A percentile compares a stretch with the other conserved stretches of the same genome.
phyloP scores from a whole-genome alignment of 2,888 invertebrate species.

The Brachyptera risi region DNA sequence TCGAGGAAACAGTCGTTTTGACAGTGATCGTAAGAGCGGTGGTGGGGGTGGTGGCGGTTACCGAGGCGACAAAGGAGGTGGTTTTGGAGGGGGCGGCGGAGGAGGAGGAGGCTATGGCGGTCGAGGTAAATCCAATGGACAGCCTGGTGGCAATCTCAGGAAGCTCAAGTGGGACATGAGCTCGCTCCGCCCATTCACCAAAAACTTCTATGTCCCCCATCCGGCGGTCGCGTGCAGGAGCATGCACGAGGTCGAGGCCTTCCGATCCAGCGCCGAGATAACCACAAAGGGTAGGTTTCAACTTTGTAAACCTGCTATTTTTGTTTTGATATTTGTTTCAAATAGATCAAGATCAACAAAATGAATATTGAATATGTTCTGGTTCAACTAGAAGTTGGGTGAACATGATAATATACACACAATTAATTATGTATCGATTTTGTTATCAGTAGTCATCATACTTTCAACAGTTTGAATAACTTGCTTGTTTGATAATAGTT shows the following conservation, averaged over 20 bases:
- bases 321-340: too few species aligned
- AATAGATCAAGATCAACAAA: neutral
- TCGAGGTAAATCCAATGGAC: constrained; percentile 42
- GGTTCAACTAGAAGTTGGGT: neutral
- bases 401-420: too few species aligned
- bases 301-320: too few species aligned
- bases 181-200: constrained; percentile 79
- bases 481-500: neutral
- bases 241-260: constrained; percentile 48
- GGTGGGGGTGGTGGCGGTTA: constrained; percentile 14
- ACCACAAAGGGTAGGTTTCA: too few species aligned
- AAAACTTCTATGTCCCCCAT: constrained; percentile 89
- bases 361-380: neutral
- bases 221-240: constrained; percentile 63
- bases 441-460: too few species aligned
- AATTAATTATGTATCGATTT: too few species aligned
- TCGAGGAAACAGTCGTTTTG: constrained; percentile 14
- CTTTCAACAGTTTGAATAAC: too few species aligned
- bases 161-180: constrained; percentile 87
- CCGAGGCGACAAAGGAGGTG: constrained; percentile 10
- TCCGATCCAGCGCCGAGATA: neutral
- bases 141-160: constrained; percentile 73
- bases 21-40: constrained; percentile 17
- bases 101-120: constrained; percentile 4
- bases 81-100: constrained; percentile 1